Evolutionary conservation across 2,113 vertebrate genomes (phyloP).

Genomic region (Sciurus niger): DNA sequence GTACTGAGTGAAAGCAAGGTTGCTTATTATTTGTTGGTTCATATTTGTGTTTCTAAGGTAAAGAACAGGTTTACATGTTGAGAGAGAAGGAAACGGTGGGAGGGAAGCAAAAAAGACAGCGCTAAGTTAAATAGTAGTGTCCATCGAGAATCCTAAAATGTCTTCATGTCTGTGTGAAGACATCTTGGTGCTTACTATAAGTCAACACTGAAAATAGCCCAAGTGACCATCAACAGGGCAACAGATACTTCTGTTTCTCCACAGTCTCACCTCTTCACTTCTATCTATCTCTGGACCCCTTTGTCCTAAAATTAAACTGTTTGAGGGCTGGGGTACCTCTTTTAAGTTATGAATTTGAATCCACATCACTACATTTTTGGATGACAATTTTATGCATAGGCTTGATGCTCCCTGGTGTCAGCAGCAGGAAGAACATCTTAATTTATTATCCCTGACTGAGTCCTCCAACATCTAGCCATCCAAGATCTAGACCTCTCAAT

Average conservation of each 20-base stretch:
- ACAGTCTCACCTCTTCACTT: background rate
- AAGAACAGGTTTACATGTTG: background rate
- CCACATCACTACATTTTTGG: background rate
- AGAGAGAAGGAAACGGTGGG: background rate
- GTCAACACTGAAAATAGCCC: background rate
- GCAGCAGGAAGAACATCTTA: background rate
- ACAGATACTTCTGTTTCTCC: background rate
- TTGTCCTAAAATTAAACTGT: no score
- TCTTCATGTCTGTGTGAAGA: background rate
- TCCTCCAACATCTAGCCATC: background rate
- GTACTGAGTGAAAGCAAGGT: background rate
- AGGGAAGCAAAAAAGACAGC: background rate
- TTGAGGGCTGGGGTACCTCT: background rate
- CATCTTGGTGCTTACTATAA: rapidly evolving
- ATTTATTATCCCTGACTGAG: background rate
- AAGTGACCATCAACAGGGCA: background rate
- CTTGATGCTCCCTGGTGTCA: background rate
- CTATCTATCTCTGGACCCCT: no score
- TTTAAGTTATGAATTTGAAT: background rate
- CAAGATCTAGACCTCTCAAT: background rate
- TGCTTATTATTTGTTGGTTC: background rate
- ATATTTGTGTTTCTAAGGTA: background rate
- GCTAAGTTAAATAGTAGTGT: background rate
- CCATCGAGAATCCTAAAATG: rapidly evolving
- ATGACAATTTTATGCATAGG: no score